phyloP scores from a whole-genome alignment of 1,140 invertebrate species.

The Tachypleus tridentatus region DNA sequence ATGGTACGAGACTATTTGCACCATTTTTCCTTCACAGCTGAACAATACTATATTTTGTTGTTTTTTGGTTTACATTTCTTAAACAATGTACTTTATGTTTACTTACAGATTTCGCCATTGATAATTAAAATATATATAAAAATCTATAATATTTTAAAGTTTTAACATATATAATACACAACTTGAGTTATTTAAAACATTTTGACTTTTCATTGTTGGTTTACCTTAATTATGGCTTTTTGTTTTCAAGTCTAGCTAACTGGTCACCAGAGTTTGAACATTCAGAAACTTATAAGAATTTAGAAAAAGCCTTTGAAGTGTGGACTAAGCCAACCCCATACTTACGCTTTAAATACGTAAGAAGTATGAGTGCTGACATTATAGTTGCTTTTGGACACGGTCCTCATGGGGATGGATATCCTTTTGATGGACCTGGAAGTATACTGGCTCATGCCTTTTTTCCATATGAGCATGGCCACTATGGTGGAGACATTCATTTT shows the following conservation, averaged over 20 bases:
- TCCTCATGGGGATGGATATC: slow-evolving; percentile 59
- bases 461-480: slow-evolving; percentile 48
- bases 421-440: slow-evolving; percentile 32
- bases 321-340: slow-evolving; percentile 25
- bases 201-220: too few species aligned
- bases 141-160: too few species aligned
- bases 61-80: too few species aligned
- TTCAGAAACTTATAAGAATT: slow-evolving; percentile 27
- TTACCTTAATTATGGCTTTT: too few species aligned
- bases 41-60: too few species aligned
- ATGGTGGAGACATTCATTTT: slow-evolving; percentile 89
- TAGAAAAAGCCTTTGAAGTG: slow-evolving; percentile 25
- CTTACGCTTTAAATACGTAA: slow-evolving; percentile 14
- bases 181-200: too few species aligned
- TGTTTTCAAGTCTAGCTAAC: slow-evolving; percentile 43
- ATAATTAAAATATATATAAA: too few species aligned
- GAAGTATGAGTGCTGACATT: slow-evolving; percentile 61
- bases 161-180: too few species aligned
- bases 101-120: too few species aligned
- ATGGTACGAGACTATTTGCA: too few species aligned
- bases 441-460: slow-evolving; percentile 86
- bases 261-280: slow-evolving; percentile 45
- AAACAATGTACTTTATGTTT: too few species aligned
- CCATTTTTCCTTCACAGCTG: too few species aligned
- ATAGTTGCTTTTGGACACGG: slow-evolving; percentile 61